These are phyloP conservation scores for Grammomys dolichurus DNA, from an alignment of 2,113 vertebrate species.

Conservation along the genomic window DNA sequence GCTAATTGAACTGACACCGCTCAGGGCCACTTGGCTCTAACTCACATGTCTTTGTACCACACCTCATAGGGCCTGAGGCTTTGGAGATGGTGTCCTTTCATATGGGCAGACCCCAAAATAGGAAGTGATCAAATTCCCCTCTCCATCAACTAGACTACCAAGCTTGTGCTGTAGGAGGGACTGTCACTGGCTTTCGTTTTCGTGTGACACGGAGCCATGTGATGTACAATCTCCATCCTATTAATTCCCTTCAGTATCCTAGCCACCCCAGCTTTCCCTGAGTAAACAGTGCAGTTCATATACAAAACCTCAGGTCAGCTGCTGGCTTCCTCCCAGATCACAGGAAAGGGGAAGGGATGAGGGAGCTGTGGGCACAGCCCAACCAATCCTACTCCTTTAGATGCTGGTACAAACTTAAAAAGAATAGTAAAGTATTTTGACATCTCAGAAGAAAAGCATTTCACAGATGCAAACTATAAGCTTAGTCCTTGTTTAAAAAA, in stretches of 20 bases:
- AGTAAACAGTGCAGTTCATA: not conserved
- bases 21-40: not conserved
- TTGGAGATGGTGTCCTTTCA: not conserved
- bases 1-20: not conserved
- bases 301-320: not conserved
- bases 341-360: not conserved
- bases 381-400: not conserved
- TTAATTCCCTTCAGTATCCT: not conserved
- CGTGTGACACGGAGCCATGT: not conserved
- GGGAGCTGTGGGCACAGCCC: not conserved
- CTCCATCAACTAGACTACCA: not conserved
- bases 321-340: not conserved
- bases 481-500: not conserved
- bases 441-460: slow-evolving; percentile 8
- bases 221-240: not conserved
- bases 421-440: not conserved
- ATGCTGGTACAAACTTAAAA: not conserved
- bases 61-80: not conserved
- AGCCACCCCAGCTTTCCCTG: too few relatives aligned
- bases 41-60: not conserved
- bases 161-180: not conserved
- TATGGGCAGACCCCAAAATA: not conserved
- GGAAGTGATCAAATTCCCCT: not conserved
- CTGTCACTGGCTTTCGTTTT: not conserved
- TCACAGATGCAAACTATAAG: not conserved